Evolutionary conservation across 2,797 vertebrate species (phyloP).

Genomic region (Toxotes lorentzi): DNA sequence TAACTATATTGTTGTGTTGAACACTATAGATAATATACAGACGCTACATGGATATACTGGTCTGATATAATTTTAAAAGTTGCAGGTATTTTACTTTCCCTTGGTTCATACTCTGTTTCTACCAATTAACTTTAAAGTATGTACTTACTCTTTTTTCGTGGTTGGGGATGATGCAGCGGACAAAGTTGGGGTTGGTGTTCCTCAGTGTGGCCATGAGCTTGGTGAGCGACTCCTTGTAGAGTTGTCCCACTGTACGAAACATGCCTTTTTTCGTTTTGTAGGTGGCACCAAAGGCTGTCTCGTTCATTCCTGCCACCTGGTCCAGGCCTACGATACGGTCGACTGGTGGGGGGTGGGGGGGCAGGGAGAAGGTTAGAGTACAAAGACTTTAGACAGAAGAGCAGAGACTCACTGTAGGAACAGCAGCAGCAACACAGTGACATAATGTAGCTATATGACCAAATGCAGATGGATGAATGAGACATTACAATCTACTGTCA

Average conservation of each 20-base stretch:
- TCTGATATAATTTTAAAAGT: neutral
- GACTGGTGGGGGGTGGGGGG: conserved; percentile 82
- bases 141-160: conserved; percentile 93
- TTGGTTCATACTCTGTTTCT: neutral
- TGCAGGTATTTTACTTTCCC: neutral
- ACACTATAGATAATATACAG: neutral
- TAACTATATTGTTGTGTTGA: neutral
- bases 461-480: conserved; percentile 63
- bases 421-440: conserved; percentile 33
- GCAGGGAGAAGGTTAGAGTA: conserved; percentile 33
- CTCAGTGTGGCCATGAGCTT: conserved; percentile 98
- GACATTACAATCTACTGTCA: conserved; percentile 36
- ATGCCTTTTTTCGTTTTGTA: conserved; percentile 99
- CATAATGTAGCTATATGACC: conserved; percentile 47
- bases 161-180: conserved; percentile 99
- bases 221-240: conserved; percentile 97
- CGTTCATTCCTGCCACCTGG: conserved; percentile 97
- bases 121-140: neutral
- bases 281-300: conserved; percentile 94
- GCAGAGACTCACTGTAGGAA: conserved; percentile 7
- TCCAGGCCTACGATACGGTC: conserved; percentile 98
- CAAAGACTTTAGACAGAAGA: neutral
- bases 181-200: conserved; percentile 99
- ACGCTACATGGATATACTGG: neutral
- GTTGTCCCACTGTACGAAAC: conserved; percentile 97